These are phyloP conservation scores for Neolamprologus modestus DNA, from an alignment of 2,113 vertebrate genomes.

Conservation along the genomic window DNA sequence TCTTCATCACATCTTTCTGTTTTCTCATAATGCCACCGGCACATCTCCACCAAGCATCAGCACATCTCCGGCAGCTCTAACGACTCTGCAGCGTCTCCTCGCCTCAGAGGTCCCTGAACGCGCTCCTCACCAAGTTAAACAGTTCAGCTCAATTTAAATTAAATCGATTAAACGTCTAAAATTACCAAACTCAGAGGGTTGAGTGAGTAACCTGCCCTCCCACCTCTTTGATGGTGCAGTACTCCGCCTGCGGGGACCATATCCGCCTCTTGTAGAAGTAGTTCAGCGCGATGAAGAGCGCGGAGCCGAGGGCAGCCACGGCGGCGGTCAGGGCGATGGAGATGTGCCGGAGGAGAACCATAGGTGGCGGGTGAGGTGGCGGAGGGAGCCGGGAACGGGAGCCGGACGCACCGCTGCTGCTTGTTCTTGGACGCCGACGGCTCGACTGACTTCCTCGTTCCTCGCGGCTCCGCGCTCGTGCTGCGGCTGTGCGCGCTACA, in stretches of 20 bases:
- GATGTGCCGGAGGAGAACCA: conserved; percentile 70
- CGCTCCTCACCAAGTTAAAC: not conserved
- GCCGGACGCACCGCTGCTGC: not conserved
- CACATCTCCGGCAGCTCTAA: not conserved
- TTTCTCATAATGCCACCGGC: not conserved
- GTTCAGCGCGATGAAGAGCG: conserved; percentile 80
- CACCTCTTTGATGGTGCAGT: conserved; percentile 55
- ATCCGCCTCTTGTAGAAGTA: conserved; percentile 67
- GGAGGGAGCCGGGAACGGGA: not conserved
- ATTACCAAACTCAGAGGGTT: not conserved
- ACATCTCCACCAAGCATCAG: not conserved
- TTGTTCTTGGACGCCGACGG: not conserved
- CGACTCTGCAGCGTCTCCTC: not conserved
- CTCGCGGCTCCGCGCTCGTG: not conserved
- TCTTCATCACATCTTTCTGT: not conserved
- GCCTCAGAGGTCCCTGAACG: not conserved
- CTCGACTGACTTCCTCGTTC: not conserved
- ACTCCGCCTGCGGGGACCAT: conserved; percentile 67
- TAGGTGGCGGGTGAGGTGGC: not conserved
- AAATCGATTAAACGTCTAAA: not conserved
- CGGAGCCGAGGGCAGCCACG: conserved; percentile 78
- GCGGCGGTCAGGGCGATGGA: conserved; percentile 76
- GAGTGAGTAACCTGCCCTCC: not conserved
- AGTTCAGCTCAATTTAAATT: not conserved
- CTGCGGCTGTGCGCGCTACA: not conserved